These are phyloP conservation scores for Muscicapa comitata DNA, from an alignment of 2,797 vertebrate species.

Conservation along the genomic window DNA sequence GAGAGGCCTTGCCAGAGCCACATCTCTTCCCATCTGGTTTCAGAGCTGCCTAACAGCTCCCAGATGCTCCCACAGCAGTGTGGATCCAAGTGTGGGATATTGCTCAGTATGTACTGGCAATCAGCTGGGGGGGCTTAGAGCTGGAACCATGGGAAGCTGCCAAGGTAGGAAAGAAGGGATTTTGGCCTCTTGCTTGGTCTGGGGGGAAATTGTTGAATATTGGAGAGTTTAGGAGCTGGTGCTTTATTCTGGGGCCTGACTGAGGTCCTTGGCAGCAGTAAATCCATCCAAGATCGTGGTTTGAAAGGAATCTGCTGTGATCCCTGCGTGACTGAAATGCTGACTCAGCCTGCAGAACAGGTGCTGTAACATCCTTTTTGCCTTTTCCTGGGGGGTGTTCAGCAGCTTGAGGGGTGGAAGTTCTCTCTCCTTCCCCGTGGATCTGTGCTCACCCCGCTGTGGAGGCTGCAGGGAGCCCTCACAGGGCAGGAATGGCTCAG, in stretches of 20 bases:
- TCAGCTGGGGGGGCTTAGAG: too few species aligned
- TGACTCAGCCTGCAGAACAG: background rate
- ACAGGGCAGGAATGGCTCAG: accelerated
- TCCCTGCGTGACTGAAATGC: accelerated
- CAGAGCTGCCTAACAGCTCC: background rate
- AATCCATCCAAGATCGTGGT: accelerated
- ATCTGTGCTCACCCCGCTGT: background rate
- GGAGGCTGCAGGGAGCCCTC: background rate
- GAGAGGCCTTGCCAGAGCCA: background rate
- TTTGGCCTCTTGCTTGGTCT: background rate
- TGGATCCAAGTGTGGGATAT: too few species aligned
- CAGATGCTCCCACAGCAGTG: too few species aligned
- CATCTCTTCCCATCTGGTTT: background rate
- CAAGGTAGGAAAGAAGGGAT: background rate
- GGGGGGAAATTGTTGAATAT: background rate
- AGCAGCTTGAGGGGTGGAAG: accelerated
- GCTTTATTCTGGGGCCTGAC: background rate
- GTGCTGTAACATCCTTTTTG: accelerated
- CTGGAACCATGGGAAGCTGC: background rate
- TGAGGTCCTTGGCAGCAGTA: background rate
- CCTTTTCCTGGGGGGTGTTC: accelerated
- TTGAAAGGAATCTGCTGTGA: accelerated
- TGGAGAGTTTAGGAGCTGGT: background rate
- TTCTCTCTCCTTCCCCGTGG: accelerated
- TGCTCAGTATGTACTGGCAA: too few species aligned